Base-by-base conservation (phyloP, 2,797 vertebrate species). In the Carapus acus region DNA sequence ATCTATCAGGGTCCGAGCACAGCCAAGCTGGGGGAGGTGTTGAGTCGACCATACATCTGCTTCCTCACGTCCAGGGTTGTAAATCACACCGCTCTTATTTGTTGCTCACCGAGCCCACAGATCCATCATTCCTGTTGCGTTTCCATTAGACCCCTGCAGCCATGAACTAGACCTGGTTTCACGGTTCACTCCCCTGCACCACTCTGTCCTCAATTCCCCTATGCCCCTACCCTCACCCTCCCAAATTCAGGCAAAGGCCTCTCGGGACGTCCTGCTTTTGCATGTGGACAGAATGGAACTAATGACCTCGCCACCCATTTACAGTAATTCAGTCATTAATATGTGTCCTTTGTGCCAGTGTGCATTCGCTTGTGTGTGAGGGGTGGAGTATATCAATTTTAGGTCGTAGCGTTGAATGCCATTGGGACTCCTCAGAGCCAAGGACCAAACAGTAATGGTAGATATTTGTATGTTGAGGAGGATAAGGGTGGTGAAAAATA, bases 241-340 rank as follows among this genome's bases (percentile, higher is more conserved):
- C 46, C 24, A 41, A 20, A 62, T 14, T 19, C 18, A 57, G 58
- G 43, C 7, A 38, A 46, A 2, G 5, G 61, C 71, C 59, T 69
- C 75, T 18, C 47, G 64, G 63, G 8, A 33, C 45, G 67, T 51
- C 60, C 42, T 51, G 61, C 57, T 50, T 24, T 48, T 59, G 34
- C 65, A 61, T 43, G 49, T 8, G n/a, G 57, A 33, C 51, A 77
- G 67, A 76, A 56, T 24, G 29, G 68, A 43, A 75, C 44, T 58
- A 71, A 76, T 65, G 58, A 49, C 52, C 68, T 58, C 49, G n/a
- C 24, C 45, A 20, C 16, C 44, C 34, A 56, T 21, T 66, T 49
- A 22, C 29, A 53, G 62, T 72, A 65, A 82, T 78, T 69, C 56
- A 74, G n/a, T n/a, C n/a, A 72, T 62, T 33, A 46, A 21, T 61